Conservation (phyloP, 2,113 vertebrate genomes). For the Cyanoliseus patagonus region DNA sequence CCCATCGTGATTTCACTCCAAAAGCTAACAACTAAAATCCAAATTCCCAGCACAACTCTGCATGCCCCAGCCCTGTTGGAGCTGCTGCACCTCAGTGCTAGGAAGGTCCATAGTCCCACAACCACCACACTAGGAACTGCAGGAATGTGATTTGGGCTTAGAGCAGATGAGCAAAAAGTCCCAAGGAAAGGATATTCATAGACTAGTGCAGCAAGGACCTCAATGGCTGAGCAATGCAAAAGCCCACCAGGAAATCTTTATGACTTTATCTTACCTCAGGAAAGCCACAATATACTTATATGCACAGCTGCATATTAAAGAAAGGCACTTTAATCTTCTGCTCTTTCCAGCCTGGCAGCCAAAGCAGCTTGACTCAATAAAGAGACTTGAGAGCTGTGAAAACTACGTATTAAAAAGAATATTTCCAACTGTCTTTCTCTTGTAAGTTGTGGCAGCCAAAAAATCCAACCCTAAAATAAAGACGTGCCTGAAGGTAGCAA, state of each 20-base stretch:
- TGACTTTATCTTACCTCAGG: background rate
- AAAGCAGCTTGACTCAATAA: slow-evolving; percentile 47
- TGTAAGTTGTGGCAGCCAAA: slow-evolving; percentile 42
- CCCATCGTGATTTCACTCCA: background rate
- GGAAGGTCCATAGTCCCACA: background rate
- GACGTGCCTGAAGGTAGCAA: slow-evolving; percentile 45
- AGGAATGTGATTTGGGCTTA: background rate
- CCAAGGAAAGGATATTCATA: background rate
- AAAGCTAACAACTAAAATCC: background rate
- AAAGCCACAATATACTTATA: background rate
- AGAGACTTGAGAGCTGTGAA: slow-evolving; percentile 39
- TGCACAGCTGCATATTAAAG: background rate
- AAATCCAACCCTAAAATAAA: slow-evolving; percentile 60
- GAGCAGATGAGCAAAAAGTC: background rate
- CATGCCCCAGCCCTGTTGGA: background rate
- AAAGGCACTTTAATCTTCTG: slow-evolving; percentile 1
- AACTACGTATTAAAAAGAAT: slow-evolving; percentile 37
- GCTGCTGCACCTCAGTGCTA: background rate
- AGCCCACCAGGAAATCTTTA: background rate
- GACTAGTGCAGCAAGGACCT: background rate
- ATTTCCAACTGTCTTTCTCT: slow-evolving; percentile 37
- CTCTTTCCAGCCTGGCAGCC: slow-evolving; percentile 27
- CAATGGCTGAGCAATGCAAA: background rate
- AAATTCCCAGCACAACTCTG: background rate
- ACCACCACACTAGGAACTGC: fast-evolving